These are phyloP conservation scores for Lutraria rhynchaena DNA, from an alignment of 1,140 invertebrate species.

Conservation along the genomic window DNA sequence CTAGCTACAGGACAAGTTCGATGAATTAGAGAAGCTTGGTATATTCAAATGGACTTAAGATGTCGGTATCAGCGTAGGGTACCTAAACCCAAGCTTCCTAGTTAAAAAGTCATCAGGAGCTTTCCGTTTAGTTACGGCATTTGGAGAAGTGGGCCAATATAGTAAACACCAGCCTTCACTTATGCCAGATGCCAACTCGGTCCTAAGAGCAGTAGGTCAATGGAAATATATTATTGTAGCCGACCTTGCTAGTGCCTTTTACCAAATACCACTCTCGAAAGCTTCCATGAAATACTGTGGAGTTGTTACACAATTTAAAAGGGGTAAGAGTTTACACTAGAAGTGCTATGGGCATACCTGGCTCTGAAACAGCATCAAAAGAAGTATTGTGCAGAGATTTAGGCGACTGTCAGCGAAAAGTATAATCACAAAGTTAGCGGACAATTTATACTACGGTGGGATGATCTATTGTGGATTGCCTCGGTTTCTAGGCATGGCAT, in stretches of 20 bases:
- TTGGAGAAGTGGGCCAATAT: slow-evolving; percentile 56
- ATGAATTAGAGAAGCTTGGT: slow-evolving; percentile 2
- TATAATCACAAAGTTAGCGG: too few species aligned
- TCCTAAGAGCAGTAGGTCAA: too few species aligned
- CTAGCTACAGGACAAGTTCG: too few species aligned
- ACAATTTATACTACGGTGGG: slow-evolving; percentile 41
- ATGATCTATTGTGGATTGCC: slow-evolving; percentile 61
- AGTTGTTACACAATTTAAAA: slow-evolving; percentile 49
- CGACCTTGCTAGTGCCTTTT: too few species aligned
- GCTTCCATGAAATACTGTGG: too few species aligned
- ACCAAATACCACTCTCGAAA: too few species aligned
- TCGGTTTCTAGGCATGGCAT: slow-evolving; percentile 38
- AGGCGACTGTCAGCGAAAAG: slow-evolving; percentile 45
- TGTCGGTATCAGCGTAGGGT: slow-evolving; percentile 1
- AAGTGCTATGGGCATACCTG: slow-evolving; percentile 57
- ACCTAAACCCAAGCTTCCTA: slow-evolving; percentile 1
- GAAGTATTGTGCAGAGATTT: slow-evolving; percentile 45
- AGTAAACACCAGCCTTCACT: slow-evolving; percentile 61
- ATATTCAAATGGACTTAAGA: slow-evolving; percentile 31
- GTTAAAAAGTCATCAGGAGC: slow-evolving; percentile 22
- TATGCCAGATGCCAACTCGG: slow-evolving; percentile 62
- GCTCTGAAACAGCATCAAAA: slow-evolving; percentile 37
- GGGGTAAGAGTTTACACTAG: slow-evolving; percentile 58
- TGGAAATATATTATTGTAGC: too few species aligned
- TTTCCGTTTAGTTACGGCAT: slow-evolving; percentile 41